Percentiles rank a stretch among this genome's conserved stretches.
Evolutionary conservation across 53 echinoderm and acorn worm genomes (phyloP).

Genomic region (Zoroaster sp.): DNA sequence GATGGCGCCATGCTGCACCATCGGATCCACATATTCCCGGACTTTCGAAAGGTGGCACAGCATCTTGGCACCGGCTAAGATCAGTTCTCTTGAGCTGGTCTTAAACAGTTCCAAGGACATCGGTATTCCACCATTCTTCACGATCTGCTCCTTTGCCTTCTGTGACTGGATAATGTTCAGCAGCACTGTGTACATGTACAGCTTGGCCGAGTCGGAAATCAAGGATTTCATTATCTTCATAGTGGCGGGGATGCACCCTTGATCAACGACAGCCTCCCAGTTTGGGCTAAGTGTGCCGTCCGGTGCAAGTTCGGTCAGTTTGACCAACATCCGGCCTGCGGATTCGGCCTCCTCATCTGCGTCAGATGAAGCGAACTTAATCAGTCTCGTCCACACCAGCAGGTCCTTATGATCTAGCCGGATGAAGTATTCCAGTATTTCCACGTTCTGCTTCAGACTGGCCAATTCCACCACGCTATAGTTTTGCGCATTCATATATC

Average conservation of each 20-base stretch:
- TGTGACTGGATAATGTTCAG: slow-evolving; percentile 76
- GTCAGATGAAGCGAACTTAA: slow-evolving; percentile 82
- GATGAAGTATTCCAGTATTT: slow-evolving; percentile 83
- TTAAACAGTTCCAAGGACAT: slow-evolving; percentile 73
- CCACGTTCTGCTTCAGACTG: slow-evolving; percentile 66
- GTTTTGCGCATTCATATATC: slow-evolving; percentile 85
- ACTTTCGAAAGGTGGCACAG: slow-evolving; percentile 79
- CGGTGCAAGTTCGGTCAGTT: slow-evolving; percentile 70
- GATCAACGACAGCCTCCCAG: slow-evolving; percentile 75
- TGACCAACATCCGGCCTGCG: slow-evolving; percentile 74
- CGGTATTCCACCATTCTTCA: slow-evolving; percentile 79
- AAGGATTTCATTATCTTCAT: slow-evolving; percentile 90
- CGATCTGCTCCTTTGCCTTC: slow-evolving; percentile 84
- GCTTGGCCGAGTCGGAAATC: slow-evolving; percentile 76
- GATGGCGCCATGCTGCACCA: slow-evolving; percentile 79
- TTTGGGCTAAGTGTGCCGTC: slow-evolving; percentile 54
- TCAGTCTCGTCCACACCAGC: slow-evolving; percentile 80
- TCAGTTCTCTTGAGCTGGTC: slow-evolving; percentile 69
- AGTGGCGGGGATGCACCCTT: slow-evolving; percentile 64
- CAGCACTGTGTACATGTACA: slow-evolving; percentile 72
- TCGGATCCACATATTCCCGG: slow-evolving; percentile 60
- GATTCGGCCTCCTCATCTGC: slow-evolving; percentile 85
- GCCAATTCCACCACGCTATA: slow-evolving; percentile 80
- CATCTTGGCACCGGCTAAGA: slow-evolving; percentile 75
- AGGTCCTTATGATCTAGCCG: slow-evolving; percentile 76